Conservation (phyloP, 2,113 vertebrate species). For the Esox niger region DNA sequence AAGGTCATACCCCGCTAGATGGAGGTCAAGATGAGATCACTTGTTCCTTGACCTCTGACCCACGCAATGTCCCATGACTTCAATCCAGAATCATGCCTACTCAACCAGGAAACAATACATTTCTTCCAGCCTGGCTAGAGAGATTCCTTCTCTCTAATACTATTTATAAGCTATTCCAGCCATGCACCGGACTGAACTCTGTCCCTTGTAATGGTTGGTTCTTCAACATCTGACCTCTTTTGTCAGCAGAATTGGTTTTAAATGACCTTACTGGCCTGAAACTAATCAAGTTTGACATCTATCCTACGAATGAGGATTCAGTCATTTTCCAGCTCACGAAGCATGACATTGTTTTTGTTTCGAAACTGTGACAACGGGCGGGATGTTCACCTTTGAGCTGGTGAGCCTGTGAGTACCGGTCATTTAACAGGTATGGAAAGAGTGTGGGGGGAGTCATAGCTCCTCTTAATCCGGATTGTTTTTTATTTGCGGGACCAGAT, state of each 20-base stretch:
- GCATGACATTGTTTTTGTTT: slow-evolving; percentile 60
- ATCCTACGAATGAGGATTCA: slow-evolving; percentile 23
- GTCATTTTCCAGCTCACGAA: slow-evolving; percentile 51
- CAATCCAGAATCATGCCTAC: not conserved
- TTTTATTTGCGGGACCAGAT: too few relatives aligned
- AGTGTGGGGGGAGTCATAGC: slow-evolving; percentile 18
- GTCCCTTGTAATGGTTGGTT: slow-evolving; percentile 31
- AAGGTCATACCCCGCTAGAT: slow-evolving; percentile 22
- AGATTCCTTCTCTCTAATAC: slow-evolving; percentile 18
- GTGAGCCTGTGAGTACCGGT: slow-evolving; percentile 31
- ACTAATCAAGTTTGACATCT: slow-evolving; percentile 46
- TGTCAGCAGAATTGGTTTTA: slow-evolving; percentile 21
- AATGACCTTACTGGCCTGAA: slow-evolving; percentile 36
- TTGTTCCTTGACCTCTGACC: slow-evolving; percentile 52
- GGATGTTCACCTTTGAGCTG: slow-evolving; percentile 41
- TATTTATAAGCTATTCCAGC: slow-evolving; percentile 35
- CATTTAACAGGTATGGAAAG: slow-evolving; percentile 40
- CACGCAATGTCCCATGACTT: slow-evolving; percentile 19
- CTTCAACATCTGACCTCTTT: slow-evolving; percentile 15
- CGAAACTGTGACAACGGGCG: slow-evolving; percentile 48
- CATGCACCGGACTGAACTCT: slow-evolving; percentile 37
- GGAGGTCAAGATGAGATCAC: slow-evolving; percentile 47
- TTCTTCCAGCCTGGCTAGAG: too few relatives aligned
- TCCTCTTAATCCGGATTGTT: too few relatives aligned
- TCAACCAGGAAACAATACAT: too few relatives aligned